Percentiles rank a stretch among this genome's conserved stretches.
Conservation (phyloP, 2,797 vertebrate genomes). For the Syndactyla subalaris region DNA sequence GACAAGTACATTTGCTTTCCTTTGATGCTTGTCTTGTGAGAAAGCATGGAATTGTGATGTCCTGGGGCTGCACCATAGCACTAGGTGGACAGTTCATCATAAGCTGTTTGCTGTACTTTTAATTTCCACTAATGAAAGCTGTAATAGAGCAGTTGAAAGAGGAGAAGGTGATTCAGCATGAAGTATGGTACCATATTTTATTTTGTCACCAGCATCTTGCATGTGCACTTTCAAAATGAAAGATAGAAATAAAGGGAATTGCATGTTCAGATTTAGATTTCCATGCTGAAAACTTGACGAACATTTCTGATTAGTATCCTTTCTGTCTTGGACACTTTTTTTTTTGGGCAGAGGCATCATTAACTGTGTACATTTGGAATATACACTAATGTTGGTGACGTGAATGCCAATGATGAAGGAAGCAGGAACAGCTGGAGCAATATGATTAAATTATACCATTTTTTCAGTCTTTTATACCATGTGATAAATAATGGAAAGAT, state of each 20-base stretch:
- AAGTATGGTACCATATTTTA: not conserved
- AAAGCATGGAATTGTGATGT: not conserved
- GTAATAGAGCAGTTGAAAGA: not conserved
- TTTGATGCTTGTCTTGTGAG: not conserved
- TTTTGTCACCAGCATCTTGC: not conserved
- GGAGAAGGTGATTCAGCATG: not conserved
- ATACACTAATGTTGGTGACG: not conserved
- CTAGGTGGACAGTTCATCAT: not conserved
- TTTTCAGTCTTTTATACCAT: not conserved
- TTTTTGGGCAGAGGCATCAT: not conserved
- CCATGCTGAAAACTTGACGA: not conserved
- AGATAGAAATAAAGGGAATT: not conserved
- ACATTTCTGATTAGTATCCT: not conserved
- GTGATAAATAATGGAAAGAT: not conserved
- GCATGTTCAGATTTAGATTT: not conserved
- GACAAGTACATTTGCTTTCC: not conserved
- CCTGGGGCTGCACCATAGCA: not conserved
- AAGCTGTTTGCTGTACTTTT: conserved; percentile 24
- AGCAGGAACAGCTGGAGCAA: not conserved
- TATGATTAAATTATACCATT: not conserved
- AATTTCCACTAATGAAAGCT: conserved; percentile 41
- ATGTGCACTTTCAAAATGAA: not conserved
- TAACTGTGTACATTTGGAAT: not conserved
- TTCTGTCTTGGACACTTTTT: not conserved
- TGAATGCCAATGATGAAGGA: not conserved